A percentile compares a stretch with the other conserved stretches of the same genome.
phyloP scores from a whole-genome alignment of 92 coral and sea anemone genomes.

The Parazoanthus atlanticus region DNA sequence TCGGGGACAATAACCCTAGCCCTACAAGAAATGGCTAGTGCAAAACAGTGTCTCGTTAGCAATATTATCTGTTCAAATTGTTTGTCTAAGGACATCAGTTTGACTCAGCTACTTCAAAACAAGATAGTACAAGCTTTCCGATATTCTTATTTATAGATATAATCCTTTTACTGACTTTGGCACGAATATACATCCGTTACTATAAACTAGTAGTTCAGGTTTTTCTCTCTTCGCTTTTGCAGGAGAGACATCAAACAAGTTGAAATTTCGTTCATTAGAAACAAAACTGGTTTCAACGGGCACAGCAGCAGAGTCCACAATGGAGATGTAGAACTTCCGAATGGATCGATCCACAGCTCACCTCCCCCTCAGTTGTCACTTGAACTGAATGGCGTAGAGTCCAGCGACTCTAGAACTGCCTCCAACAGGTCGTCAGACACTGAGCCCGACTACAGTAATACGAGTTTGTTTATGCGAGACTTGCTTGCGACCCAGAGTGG shows the following conservation, averaged over 20 bases:
- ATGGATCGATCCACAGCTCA: conserved; percentile 15
- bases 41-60: too few species aligned
- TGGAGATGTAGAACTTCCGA: conserved; percentile 8
- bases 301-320: not conserved
- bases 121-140: too few species aligned
- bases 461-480: conserved; percentile 73
- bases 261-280: conserved; percentile 80
- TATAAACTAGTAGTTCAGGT: not conserved
- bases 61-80: too few species aligned
- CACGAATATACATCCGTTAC: too few species aligned
- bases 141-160: too few species aligned
- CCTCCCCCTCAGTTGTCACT: conserved; percentile 26
- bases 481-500: conserved; percentile 43
- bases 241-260: conserved; percentile 66
- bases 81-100: too few species aligned
- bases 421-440: conserved; percentile 71
- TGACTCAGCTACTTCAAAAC: too few species aligned
- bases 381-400: conserved; percentile 58
- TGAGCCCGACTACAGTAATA: conserved; percentile 70
- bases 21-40: too few species aligned
- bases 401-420: conserved; percentile 61
- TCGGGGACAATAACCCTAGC: too few species aligned
- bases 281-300: conserved; percentile 44
- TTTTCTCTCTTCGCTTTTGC: not conserved
- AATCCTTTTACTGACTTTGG: too few species aligned